Evolutionary conservation across 2,113 vertebrate genomes (phyloP).

Genomic region (Myodes glareolus): DNA sequence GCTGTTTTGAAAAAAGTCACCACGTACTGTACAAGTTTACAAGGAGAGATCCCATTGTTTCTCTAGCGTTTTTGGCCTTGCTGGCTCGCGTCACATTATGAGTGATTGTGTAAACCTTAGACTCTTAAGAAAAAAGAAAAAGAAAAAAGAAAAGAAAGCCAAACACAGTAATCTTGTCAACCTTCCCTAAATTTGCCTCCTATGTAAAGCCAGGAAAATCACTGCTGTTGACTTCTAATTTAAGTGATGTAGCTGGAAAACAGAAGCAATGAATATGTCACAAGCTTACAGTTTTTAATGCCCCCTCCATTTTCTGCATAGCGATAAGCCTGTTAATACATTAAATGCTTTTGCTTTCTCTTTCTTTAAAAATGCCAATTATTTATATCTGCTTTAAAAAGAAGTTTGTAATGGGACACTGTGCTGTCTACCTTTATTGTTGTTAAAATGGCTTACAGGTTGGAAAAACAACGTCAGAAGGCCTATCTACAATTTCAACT

Average conservation of each 20-base stretch:
- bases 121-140: constrained; percentile 85
- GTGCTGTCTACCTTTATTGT: constrained; percentile 85
- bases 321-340: constrained; percentile 87
- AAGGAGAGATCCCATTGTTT: constrained; percentile 91
- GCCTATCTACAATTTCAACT: constrained; percentile 80
- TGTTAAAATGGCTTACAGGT: constrained; percentile 74
- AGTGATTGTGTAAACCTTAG: constrained; percentile 91
- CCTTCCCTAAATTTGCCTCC: constrained; percentile 82
- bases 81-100: constrained; percentile 90
- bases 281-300: constrained; percentile 87
- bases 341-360: constrained; percentile 81
- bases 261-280: constrained; percentile 88
- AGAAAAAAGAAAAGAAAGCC: constrained; percentile 61
- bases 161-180: constrained; percentile 84
- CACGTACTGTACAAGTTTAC: constrained; percentile 98
- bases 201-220: constrained; percentile 86
- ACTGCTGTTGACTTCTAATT: constrained; percentile 84
- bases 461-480: constrained; percentile 55
- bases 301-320: constrained; percentile 89
- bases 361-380: constrained; percentile 87
- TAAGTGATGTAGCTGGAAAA: constrained; percentile 85
- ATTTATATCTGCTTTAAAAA: constrained; percentile 85
- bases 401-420: constrained; percentile 86
- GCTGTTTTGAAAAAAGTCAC: constrained; percentile 92
- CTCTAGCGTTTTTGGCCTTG: constrained; percentile 90